Conservation (phyloP, 2,797 vertebrate species). For the Schizothorax lantsangensis region DNA sequence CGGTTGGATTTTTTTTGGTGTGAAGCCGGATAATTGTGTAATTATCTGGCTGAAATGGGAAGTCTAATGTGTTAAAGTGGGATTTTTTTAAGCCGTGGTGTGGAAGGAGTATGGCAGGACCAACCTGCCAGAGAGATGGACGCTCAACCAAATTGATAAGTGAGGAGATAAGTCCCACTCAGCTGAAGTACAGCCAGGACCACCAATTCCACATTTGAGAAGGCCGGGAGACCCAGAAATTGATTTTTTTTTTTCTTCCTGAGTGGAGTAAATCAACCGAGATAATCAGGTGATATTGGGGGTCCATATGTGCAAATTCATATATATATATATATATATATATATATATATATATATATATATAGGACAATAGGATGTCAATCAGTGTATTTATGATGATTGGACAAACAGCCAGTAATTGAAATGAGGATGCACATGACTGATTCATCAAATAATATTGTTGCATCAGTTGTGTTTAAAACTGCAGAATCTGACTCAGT, state of each 20-base stretch:
- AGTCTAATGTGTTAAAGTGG: conserved; percentile 92
- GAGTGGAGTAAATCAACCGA: not conserved
- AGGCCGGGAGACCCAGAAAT: not conserved
- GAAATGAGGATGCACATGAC: not conserved
- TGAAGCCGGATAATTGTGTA: conserved; percentile 95
- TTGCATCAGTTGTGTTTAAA: not conserved
- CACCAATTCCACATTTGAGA: conserved; percentile 10
- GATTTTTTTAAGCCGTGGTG: conserved; percentile 76
- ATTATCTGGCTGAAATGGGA: conserved; percentile 94
- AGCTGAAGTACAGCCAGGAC: conserved; percentile 54
- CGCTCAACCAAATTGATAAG: conserved; percentile 73
- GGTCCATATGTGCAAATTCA: not conserved
- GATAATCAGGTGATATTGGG: not conserved
- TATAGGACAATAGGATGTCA: not conserved
- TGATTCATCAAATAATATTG: not conserved
- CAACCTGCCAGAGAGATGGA: conserved; percentile 66
- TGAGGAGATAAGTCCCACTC: conserved; percentile 63
- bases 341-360: not conserved
- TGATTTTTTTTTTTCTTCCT: not conserved
- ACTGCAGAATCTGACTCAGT: not conserved
- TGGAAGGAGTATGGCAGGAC: conserved; percentile 57
- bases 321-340: not conserved
- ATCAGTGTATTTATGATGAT: not conserved
- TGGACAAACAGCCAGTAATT: not conserved
- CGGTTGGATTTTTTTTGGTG: conserved; percentile 89